phyloP scores from a whole-genome alignment of 1,140 invertebrate genomes.

The Ips typographus region DNA sequence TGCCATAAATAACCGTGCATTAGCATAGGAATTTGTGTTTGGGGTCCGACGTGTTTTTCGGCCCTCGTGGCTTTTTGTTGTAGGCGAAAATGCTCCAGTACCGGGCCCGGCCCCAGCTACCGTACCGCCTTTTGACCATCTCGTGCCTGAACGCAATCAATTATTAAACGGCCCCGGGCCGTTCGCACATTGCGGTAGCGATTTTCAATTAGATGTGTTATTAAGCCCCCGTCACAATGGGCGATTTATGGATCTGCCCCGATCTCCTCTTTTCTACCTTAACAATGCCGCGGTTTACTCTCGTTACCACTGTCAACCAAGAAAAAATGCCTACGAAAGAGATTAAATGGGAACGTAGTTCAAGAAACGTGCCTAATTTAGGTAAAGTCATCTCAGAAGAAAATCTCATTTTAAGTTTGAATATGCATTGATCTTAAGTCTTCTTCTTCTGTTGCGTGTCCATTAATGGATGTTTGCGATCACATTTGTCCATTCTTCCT shows the following conservation, averaged over 20 bases:
- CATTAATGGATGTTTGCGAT: no score
- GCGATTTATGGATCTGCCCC: conserved; percentile 35
- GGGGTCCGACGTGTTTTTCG: neutral
- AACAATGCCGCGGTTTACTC: neutral
- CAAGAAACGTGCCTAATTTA: no score
- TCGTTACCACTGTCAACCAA: neutral
- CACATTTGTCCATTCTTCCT: no score
- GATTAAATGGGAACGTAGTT: no score
- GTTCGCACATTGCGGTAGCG: conserved; percentile 38
- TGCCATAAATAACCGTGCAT: conserved; percentile 19
- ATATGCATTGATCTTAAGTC: no score
- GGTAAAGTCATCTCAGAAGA: no score
- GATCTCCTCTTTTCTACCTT: conserved; percentile 1
- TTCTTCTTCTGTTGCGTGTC: no score
- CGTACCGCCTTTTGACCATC: conserved; percentile 25
- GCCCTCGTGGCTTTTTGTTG: neutral
- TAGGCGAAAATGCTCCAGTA: conserved; percentile 13
- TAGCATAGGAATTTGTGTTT: conserved; percentile 15
- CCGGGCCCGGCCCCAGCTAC: conserved; percentile 1
- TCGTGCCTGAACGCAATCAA: conserved; percentile 35
- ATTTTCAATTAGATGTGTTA: conserved; percentile 43
- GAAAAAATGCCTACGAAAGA: neutral
- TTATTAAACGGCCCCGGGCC: conserved; percentile 36
- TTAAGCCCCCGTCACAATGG: conserved; percentile 35
- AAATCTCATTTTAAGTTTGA: no score